Conservation (phyloP, 2,888 invertebrate species). For the Eupithecia vulgata region DNA sequence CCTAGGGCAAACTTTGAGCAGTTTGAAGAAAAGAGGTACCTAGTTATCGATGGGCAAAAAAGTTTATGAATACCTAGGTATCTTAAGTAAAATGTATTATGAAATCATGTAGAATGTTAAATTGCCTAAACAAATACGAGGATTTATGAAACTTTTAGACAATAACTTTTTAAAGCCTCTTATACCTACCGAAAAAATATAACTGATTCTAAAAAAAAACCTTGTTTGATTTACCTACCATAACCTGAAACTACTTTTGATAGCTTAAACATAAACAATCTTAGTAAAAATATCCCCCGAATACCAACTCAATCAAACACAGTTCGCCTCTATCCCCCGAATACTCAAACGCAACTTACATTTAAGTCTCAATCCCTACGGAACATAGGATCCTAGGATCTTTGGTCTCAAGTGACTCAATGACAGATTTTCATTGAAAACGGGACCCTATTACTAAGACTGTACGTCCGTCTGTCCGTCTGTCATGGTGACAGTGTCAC, state of each 20-base stretch:
- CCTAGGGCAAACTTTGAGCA: not conserved
- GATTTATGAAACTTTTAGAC: constrained; percentile 78
- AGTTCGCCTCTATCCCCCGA: no score
- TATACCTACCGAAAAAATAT: constrained; percentile 75
- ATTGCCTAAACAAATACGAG: constrained; percentile 62
- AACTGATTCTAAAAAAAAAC: constrained; percentile 69
- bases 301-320: no score
- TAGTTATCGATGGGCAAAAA: not conserved
- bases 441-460: no score
- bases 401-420: no score
- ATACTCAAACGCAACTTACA: no score
- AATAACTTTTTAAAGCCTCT: constrained; percentile 80
- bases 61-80: not conserved
- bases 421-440: no score
- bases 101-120: not conserved
- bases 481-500: no score
- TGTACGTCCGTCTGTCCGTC: no score
- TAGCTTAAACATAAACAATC: no score
- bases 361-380: no score
- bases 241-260: not conserved
- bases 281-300: no score
- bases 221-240: constrained; percentile 42
- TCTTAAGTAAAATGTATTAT: not conserved
- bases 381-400: no score
- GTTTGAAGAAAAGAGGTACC: not conserved